A percentile compares a stretch with the other conserved stretches of the same genome.
Conservation (phyloP, 2,797 vertebrate genomes). For the Lagorchestes hirsutus region DNA sequence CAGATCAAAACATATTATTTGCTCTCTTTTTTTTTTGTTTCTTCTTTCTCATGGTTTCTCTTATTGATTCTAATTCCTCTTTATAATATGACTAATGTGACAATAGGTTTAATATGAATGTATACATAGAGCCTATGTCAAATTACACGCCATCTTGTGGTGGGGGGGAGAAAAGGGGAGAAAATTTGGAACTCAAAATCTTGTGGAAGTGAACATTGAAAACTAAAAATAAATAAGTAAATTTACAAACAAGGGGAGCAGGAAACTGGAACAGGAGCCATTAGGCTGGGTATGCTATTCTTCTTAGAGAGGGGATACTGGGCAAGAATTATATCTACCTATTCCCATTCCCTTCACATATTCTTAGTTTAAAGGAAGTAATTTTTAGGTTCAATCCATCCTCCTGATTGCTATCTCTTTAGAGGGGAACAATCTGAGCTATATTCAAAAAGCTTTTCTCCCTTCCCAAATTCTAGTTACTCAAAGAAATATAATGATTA, state of each 20-base stretch:
- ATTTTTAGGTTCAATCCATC: not conserved
- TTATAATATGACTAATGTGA: too few species aligned
- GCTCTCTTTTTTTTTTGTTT: too few species aligned
- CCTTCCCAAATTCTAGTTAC: not conserved
- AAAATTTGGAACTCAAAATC: too few species aligned
- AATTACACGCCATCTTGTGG: too few species aligned
- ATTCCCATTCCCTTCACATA: not conserved
- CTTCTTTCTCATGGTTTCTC: too few species aligned
- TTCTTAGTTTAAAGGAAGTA: not conserved
- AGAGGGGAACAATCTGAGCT: not conserved
- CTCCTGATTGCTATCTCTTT: not conserved
- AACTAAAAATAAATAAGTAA: too few species aligned
- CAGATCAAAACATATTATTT: too few species aligned
- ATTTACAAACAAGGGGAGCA: not conserved
- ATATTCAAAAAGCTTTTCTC: not conserved
- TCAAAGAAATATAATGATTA: not conserved
- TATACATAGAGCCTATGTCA: too few species aligned
- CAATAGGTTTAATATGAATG: too few species aligned
- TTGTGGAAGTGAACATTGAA: too few species aligned
- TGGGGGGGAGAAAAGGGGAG: too few species aligned
- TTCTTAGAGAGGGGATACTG: not conserved
- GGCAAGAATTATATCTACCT: not conserved
- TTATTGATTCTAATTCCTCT: too few species aligned
- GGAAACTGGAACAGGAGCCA: not conserved
- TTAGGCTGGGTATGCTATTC: not conserved